These are phyloP conservation scores for Cephus pulcher DNA, from an alignment of 2,888 invertebrate genomes.

Conservation along the genomic window DNA sequence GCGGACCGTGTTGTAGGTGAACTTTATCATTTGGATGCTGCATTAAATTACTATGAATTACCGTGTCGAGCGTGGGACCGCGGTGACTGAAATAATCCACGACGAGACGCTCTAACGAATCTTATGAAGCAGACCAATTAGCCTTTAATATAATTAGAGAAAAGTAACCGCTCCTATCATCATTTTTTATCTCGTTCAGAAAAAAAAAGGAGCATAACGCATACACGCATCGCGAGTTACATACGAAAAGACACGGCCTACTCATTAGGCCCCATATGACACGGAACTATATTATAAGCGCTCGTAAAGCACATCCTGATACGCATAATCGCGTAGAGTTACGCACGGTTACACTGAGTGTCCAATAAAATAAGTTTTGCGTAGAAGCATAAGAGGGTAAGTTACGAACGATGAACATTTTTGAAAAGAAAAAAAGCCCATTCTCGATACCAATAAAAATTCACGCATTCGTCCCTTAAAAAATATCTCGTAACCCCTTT, in stretches of 20 bases:
- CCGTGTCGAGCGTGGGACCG: not conserved
- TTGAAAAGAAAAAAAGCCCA: not conserved
- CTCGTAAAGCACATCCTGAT: constrained; percentile 41
- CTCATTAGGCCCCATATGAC: constrained; percentile 20
- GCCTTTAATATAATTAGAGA: constrained; percentile 11
- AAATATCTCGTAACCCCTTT: not conserved
- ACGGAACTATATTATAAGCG: constrained; percentile 37
- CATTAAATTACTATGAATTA: not conserved
- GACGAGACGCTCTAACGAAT: constrained; percentile 30
- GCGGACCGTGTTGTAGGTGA: not conserved
- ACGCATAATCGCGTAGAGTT: constrained; percentile 49
- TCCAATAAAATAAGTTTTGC: constrained; percentile 27
- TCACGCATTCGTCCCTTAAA: not conserved
- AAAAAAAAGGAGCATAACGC: not conserved
- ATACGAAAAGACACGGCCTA: too few species aligned
- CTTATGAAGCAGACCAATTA: constrained; percentile 41
- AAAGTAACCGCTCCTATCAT: not conserved
- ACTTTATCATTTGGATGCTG: not conserved
- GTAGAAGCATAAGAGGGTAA: not conserved
- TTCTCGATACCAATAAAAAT: not conserved
- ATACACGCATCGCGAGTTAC: not conserved
- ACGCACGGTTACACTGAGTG: constrained; percentile 39
- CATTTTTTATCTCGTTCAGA: not conserved
- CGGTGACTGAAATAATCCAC: not conserved
- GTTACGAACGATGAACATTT: not conserved